A percentile compares a stretch with the other conserved stretches of the same genome.
Conservation (phyloP, 2,888 invertebrate genomes). For the Trypoxylon attenuatum region DNA sequence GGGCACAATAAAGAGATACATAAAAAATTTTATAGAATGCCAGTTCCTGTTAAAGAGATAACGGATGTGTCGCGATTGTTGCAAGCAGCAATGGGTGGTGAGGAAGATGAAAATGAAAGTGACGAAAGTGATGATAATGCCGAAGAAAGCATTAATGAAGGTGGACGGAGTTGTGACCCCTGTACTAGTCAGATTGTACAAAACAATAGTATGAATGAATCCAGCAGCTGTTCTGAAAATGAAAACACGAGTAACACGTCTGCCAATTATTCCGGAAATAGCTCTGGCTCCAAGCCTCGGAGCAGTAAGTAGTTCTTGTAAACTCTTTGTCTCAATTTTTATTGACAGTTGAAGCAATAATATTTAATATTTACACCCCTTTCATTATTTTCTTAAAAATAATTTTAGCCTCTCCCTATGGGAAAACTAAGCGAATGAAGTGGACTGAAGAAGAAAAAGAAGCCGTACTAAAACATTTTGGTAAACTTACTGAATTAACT, state of each 20-base stretch:
- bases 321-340: background rate
- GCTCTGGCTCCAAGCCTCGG: background rate
- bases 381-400: background rate
- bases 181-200: background rate
- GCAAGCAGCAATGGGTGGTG: slow-evolving; percentile 29
- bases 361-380: background rate
- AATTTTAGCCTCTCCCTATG: slow-evolving; percentile 4
- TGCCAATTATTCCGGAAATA: background rate
- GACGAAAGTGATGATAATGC: background rate
- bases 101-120: slow-evolving; percentile 3
- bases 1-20: slow-evolving; percentile 56
- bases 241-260: background rate
- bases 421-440: background rate
- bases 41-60: slow-evolving; percentile 44
- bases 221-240: background rate
- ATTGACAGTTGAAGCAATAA: background rate
- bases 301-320: slow-evolving; percentile 2
- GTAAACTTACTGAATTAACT: background rate
- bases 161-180: background rate
- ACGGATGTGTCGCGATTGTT: slow-evolving; percentile 47
- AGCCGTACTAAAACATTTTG: background rate
- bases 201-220: background rate
- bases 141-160: background rate
- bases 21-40: slow-evolving; percentile 48
- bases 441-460: slow-evolving; percentile 1